Percentiles rank a stretch among this genome's conserved stretches.
Evolutionary conservation across 1,140 invertebrate species (phyloP).

Genomic region (Himalopsyche phryganea): DNA sequence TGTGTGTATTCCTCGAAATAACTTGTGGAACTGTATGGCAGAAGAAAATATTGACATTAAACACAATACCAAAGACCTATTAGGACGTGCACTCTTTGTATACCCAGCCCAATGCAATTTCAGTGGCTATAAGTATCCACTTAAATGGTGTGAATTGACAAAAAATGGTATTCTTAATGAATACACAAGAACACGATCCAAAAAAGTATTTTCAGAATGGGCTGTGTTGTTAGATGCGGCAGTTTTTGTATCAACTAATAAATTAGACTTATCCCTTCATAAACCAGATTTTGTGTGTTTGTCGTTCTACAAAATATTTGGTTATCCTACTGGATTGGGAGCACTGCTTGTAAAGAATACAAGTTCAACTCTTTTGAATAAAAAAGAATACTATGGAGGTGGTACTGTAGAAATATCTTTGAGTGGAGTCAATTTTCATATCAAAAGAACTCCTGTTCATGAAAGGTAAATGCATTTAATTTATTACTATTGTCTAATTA

Average conservation of each 20-base stretch:
- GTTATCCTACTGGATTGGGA: conserved; percentile 91
- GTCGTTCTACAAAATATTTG: conserved; percentile 99
- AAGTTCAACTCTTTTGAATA: conserved; percentile 57
- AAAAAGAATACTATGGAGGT: conserved; percentile 85
- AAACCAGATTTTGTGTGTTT: conserved; percentile 87
- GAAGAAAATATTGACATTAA: conserved; percentile 19
- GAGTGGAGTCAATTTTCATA: conserved; percentile 65
- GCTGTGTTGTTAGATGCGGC: conserved; percentile 87
- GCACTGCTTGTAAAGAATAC: conserved; percentile 77
- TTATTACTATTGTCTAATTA: conserved; percentile 15
- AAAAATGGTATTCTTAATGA: conserved; percentile 60
- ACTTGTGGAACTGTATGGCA: conserved; percentile 41
- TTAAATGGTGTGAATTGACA: conserved; percentile 67
- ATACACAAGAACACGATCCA: conserved; percentile 39
- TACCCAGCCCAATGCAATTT: conserved; percentile 95
- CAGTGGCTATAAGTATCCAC: conserved; percentile 84
- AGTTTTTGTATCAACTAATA: conserved; percentile 72
- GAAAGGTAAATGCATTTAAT: conserved; percentile 58
- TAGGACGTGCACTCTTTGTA: conserved; percentile 66
- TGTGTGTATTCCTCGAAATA: conserved; percentile 51
- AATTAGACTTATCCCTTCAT: conserved; percentile 66
- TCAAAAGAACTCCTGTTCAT: conserved; percentile 61
- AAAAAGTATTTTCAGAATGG: conserved; percentile 57
- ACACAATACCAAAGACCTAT: conserved; percentile 29
- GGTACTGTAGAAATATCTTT: conserved; percentile 84